These are phyloP conservation scores for Ellobius talpinus DNA, from an alignment of 2,113 vertebrate genomes.

Conservation along the genomic window DNA sequence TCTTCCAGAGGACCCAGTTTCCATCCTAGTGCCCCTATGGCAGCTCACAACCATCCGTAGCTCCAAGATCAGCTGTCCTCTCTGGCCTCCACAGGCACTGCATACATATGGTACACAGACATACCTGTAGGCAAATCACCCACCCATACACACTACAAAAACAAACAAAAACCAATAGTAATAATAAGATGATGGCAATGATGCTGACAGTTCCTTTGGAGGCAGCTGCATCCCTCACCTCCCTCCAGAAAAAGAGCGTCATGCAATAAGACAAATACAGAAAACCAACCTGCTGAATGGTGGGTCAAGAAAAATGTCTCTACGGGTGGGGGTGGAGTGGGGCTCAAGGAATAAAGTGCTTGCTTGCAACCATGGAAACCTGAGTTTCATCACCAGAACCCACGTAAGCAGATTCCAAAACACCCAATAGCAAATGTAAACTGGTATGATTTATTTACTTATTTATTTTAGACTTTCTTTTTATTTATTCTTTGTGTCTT, in stretches of 20 bases:
- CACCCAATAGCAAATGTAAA: not conserved
- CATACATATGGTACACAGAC: not conserved
- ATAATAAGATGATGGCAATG: not conserved
- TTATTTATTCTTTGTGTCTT: not conserved
- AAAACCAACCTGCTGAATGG: not conserved
- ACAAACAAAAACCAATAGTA: too few species aligned
- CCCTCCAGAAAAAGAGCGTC: not conserved
- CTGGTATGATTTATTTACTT: too few species aligned
- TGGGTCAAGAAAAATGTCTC: not conserved
- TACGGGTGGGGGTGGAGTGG: too few species aligned
- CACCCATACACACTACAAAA: not conserved
- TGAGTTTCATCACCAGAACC: not conserved
- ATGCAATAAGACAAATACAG: not conserved
- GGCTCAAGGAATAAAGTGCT: not conserved
- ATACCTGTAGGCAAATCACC: not conserved
- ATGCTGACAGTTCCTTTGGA: not conserved
- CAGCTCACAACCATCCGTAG: too few species aligned
- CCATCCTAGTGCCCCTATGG: too few species aligned
- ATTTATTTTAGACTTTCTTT: not conserved
- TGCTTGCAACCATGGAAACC: not conserved
- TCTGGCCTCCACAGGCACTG: not conserved
- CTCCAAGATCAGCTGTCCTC: too few species aligned
- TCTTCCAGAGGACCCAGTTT: not conserved
- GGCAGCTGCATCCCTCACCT: not conserved
- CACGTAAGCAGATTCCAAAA: not conserved